A percentile compares a stretch with the other conserved stretches of the same genome.
phyloP scores from a whole-genome alignment of 37 sponge, comb jelly and placozoan species.

The Spongia lamella region DNA sequence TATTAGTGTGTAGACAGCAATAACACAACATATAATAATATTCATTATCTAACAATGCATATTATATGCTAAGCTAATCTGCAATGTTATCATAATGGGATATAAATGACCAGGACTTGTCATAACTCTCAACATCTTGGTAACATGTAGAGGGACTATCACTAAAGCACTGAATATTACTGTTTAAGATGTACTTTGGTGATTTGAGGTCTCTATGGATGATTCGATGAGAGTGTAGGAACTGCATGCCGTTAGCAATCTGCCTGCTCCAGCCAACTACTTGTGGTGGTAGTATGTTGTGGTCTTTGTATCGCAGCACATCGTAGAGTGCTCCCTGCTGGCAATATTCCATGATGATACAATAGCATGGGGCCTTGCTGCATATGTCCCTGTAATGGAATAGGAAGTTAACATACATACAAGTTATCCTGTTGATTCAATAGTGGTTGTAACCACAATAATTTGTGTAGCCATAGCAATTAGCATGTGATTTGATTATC shows the following conservation, averaged over 20 bases:
- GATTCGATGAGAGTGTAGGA: constrained; percentile 79
- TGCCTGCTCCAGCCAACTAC: constrained; percentile 79
- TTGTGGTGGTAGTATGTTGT: constrained; percentile 66
- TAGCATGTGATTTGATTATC: too few relatives aligned
- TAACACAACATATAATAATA: too few relatives aligned
- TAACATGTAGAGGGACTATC: constrained; percentile 4
- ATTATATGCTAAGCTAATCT: too few relatives aligned
- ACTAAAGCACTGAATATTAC: not conserved
- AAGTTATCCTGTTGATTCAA: too few relatives aligned
- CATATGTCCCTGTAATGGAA: constrained; percentile 67
- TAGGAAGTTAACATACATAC: too few relatives aligned
- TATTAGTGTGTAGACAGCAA: not conserved
- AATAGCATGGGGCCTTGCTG: constrained; percentile 66
- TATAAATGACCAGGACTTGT: too few relatives aligned
- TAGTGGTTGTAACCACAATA: too few relatives aligned
- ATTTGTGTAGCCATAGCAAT: too few relatives aligned
- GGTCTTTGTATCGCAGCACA: constrained; percentile 23
- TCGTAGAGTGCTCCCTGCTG: constrained; percentile 72
- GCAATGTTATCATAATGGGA: too few relatives aligned
- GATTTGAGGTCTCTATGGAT: constrained; percentile 88
- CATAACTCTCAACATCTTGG: not conserved
- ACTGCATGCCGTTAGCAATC: constrained; percentile 80
- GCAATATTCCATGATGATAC: constrained; percentile 87
- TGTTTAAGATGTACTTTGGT: too few relatives aligned
- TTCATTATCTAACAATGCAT: too few relatives aligned